These are phyloP conservation scores for Thinocorus orbignyianus DNA, from an alignment of 2,113 vertebrate species.

Conservation along the genomic window DNA sequence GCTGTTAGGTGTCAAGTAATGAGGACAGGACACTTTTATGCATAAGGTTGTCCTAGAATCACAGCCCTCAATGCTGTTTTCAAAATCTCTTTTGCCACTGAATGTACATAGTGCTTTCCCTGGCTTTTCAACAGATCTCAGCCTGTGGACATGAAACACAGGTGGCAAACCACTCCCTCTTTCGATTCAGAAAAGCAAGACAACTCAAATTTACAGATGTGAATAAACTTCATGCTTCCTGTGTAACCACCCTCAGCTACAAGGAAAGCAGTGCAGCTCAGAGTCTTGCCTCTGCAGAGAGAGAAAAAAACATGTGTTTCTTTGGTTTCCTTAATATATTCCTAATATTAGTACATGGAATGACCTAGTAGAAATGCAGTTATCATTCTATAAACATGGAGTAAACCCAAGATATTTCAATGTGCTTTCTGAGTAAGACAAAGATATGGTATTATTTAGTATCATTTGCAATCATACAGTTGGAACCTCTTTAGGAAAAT, in stretches of 20 bases:
- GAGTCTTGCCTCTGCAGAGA: neutral
- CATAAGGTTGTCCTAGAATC: neutral
- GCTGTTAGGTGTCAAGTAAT: neutral
- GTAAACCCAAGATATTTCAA: neutral
- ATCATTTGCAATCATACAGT: neutral
- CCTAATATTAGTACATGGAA: neutral
- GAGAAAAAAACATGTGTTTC: neutral
- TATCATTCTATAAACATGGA: neutral
- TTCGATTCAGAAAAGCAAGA: neutral
- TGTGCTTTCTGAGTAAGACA: neutral
- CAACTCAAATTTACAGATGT: neutral
- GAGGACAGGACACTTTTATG: neutral
- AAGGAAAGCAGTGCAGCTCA: neutral
- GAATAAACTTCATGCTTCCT: neutral
- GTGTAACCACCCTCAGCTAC: neutral
- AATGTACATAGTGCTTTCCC: neutral
- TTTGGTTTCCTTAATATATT: neutral
- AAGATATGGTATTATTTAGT: neutral
- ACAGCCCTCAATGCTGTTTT: neutral
- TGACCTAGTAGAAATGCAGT: neutral
- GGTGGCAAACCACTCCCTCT: neutral
- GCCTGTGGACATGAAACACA: neutral
- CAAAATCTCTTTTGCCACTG: neutral
- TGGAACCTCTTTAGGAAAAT: neutral
- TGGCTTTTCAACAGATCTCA: neutral